Conservation (phyloP, 2,113 vertebrate species). For the Urocolius indicus region DNA sequence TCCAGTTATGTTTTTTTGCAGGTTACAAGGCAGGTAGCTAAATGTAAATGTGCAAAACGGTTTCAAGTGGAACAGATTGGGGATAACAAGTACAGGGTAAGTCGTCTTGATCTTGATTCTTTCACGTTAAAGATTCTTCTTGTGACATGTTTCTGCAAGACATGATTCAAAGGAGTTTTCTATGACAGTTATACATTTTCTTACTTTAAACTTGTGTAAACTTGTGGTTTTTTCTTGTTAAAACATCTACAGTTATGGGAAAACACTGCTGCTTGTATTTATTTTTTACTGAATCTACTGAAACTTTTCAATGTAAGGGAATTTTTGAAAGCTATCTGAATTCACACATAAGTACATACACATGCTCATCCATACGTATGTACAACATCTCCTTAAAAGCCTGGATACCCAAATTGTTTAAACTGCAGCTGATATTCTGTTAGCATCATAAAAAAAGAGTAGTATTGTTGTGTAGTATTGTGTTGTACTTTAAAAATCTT, state of each 20-base stretch:
- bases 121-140: background rate
- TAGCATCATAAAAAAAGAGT: background rate
- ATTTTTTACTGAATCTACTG: background rate
- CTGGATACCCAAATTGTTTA: background rate
- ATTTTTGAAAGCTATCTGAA: background rate
- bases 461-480: background rate
- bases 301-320: background rate
- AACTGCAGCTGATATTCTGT: background rate
- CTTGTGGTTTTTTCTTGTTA: background rate
- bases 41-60: slow-evolving; percentile 98
- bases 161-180: background rate
- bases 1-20: slow-evolving; percentile 57
- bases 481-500: slow-evolving; percentile 20
- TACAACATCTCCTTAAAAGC: background rate
- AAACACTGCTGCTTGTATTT: background rate
- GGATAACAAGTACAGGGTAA: slow-evolving; percentile 98
- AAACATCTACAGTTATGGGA: background rate
- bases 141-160: background rate
- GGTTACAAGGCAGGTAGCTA: slow-evolving; percentile 98
- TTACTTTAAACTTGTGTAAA: background rate
- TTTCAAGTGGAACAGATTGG: slow-evolving; percentile 99
- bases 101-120: slow-evolving; percentile 44
- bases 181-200: background rate
- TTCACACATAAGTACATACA: background rate
- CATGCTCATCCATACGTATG: too few species aligned